Evolutionary conservation across 1,140 invertebrate species (phyloP).

Genomic region (Bombus ignitus): DNA sequence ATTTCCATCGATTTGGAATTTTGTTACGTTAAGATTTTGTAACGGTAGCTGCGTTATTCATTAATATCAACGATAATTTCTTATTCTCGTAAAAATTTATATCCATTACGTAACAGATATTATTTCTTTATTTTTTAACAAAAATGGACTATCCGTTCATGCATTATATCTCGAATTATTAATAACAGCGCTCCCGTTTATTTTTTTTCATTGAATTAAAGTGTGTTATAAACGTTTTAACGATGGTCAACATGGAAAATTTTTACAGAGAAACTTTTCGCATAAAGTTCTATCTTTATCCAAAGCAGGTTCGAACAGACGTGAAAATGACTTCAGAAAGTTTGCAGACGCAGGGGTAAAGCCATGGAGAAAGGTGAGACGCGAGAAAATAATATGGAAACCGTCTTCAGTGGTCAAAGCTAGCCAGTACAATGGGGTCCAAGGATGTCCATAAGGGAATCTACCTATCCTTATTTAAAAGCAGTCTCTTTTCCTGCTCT

Average conservation of each 20-base stretch:
- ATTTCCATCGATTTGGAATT: too few relatives aligned
- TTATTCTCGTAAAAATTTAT: too few relatives aligned
- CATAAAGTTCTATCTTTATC: conserved; percentile 18
- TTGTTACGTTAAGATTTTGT: too few relatives aligned
- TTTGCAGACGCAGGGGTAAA: conserved; percentile 33
- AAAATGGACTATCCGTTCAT: background rate
- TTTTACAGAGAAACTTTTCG: conserved; percentile 11
- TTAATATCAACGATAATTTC: too few relatives aligned
- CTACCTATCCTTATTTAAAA: conserved; percentile 55
- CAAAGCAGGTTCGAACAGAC: conserved; percentile 22
- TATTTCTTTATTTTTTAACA: background rate
- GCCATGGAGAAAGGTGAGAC: conserved; percentile 6
- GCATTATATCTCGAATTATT: background rate
- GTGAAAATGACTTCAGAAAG: conserved; percentile 33
- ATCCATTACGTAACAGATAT: too few relatives aligned
- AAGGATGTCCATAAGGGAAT: conserved; percentile 37
- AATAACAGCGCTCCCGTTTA: background rate
- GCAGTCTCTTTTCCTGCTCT: background rate
- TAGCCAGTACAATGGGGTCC: conserved; percentile 39
- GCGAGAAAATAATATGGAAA: conserved; percentile 53
- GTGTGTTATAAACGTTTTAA: background rate
- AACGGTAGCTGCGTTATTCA: too few relatives aligned
- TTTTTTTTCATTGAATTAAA: background rate
- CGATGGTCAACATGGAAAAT: background rate
- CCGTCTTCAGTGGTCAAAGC: conserved; percentile 51